Conservation (phyloP, 2,113 vertebrate species). For the Ctenomys sociabilis region DNA sequence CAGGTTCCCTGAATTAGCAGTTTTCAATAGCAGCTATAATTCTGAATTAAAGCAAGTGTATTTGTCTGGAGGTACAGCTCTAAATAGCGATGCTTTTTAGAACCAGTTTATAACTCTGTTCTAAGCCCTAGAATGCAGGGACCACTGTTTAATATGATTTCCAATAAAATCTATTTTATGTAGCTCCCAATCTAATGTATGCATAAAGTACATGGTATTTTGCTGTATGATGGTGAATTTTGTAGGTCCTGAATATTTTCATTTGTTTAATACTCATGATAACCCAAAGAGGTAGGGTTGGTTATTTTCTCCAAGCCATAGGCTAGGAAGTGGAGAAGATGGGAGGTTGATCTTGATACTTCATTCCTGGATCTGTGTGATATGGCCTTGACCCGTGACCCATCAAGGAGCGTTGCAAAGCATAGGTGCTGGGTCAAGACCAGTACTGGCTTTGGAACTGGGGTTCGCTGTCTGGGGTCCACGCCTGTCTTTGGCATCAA, state of each 20-base stretch:
- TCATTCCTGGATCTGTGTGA: not conserved
- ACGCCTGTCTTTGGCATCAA: not conserved
- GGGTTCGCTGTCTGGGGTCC: not conserved
- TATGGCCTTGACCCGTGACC: fast-evolving
- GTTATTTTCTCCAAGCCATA: not conserved
- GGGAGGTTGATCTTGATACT: not conserved
- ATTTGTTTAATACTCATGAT: not conserved
- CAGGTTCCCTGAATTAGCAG: not conserved
- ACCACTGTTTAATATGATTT: not conserved
- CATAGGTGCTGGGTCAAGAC: not conserved
- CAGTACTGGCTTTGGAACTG: not conserved
- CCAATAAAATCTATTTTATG: conserved; percentile 49
- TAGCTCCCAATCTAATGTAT: not conserved
- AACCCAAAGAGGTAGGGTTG: not conserved
- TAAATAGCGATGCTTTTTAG: conserved; percentile 9
- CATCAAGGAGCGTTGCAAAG: no score
- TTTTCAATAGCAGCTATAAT: not conserved
- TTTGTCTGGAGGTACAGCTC: not conserved
- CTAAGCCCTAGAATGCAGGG: not conserved
- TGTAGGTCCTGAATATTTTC: not conserved
- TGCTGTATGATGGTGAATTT: not conserved
- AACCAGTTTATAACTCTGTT: not conserved
- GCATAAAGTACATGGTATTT: not conserved
- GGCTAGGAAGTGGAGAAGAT: not conserved
- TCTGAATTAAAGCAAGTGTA: not conserved